These are phyloP conservation scores for Trinorchestia longiramus DNA, from an alignment of 1,140 invertebrate genomes.

Conservation along the genomic window DNA sequence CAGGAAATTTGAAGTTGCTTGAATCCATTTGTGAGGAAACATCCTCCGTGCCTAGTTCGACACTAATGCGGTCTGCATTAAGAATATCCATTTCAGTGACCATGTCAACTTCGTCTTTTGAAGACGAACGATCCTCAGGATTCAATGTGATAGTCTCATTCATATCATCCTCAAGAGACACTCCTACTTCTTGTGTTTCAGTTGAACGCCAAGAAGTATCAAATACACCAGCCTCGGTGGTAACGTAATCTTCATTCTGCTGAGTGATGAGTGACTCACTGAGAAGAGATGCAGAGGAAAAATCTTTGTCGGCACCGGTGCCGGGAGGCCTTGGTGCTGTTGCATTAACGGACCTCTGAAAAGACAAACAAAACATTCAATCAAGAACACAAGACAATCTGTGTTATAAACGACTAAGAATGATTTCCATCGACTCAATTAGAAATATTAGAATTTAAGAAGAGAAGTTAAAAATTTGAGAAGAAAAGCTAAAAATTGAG, in stretches of 20 bases:
- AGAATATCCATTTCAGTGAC: not conserved
- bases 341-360: not conserved
- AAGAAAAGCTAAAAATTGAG: no score
- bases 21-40: no score
- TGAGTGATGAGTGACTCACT: not conserved
- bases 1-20: constrained; percentile 18
- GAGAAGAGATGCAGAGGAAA: not conserved
- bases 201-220: not conserved
- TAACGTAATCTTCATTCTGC: not conserved
- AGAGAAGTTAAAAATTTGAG: no score
- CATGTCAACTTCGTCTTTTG: not conserved
- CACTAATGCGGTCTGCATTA: not conserved
- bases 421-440: no score
- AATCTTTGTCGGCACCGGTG: not conserved
- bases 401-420: no score
- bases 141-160: not conserved
- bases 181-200: not conserved
- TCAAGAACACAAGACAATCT: no score
- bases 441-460: no score
- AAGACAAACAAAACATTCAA: not conserved
- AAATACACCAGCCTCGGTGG: not conserved
- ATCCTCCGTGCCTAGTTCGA: no score
- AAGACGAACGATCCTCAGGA: not conserved
- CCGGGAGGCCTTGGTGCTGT: not conserved
- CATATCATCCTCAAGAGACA: not conserved